Evolutionary conservation across 2,797 vertebrate genomes (phyloP), one percentile per base, ranked within the genome.

Genomic region (Thaleichthys pacificus): DNA sequence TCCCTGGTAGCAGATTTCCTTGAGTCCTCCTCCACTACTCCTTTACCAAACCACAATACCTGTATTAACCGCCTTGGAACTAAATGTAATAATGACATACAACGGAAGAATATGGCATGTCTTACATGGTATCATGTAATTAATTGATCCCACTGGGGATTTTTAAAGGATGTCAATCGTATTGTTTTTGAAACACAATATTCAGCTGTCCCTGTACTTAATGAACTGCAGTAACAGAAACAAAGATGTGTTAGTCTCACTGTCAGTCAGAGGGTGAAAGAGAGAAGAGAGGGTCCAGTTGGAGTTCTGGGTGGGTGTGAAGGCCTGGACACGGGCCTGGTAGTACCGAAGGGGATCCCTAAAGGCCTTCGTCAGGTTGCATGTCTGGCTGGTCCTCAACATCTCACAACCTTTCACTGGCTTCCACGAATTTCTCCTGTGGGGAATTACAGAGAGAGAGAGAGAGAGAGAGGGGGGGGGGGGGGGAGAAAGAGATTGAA

Each of bases 201-300:
- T 47, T 47, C 51, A n/a, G 51, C 17, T 7, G 17, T 56, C 19
- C 15, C 19, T 47, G 1, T n/a, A 56, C 17, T 56, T n/a, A 56
- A 17, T 6, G 15, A 26, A 28, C 17, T 28, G 24, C 24, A 51
- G 8, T 2, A 3, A 14, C 26, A 21, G 3, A 19, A 21, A 54
- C 26, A 17, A 21, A 12, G 22, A 12, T 15, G 4, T 30, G 4
- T 22, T 42, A 15, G 9, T 56, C 89, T 90, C 77, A 92, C 91
- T 89, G 75, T 91, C 80, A 24, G 71, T 19, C 35, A 89, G 58
- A 21, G 91, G 90, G n/a, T 78, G 70, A 76, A 92, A 92, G 56
- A 5, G 1, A 14, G 0, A 5, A 0, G 87, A 84, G 3, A 9
- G 0, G 0, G 85, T 86, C 91, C 91, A 91, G 57, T 47, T 72